These are phyloP conservation scores for Leptodactylus fallax DNA, from an alignment of 2,797 vertebrate genomes.

Conservation along the genomic window DNA sequence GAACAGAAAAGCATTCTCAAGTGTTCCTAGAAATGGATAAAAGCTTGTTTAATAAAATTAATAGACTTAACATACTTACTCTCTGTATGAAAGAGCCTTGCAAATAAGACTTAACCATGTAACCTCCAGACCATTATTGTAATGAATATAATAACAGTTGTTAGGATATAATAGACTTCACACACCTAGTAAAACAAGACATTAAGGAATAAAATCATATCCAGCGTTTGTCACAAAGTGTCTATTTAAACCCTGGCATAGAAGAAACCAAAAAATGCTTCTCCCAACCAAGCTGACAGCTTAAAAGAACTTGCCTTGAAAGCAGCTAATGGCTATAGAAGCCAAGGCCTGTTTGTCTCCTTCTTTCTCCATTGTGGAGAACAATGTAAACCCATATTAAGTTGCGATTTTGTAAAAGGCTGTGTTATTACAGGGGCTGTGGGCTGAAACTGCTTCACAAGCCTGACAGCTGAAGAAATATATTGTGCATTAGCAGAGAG, in stretches of 20 bases:
- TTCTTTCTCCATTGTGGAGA: constrained; percentile 61
- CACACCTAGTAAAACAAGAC: constrained; percentile 56
- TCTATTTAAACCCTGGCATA: constrained; percentile 32
- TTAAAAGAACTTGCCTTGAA: constrained; percentile 55
- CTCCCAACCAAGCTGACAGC: constrained; percentile 50
- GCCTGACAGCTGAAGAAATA: constrained; percentile 68
- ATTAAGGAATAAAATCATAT: constrained; percentile 53
- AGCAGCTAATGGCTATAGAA: constrained; percentile 45
- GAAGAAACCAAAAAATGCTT: constrained; percentile 43
- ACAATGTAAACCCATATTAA: constrained; percentile 66
- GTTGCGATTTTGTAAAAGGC: constrained; percentile 63
- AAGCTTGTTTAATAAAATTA: neutral
- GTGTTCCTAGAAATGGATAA: neutral
- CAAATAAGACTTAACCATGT: constrained; percentile 27
- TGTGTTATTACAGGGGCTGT: constrained; percentile 64
- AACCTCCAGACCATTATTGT: constrained; percentile 33
- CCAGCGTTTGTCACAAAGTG: constrained; percentile 49
- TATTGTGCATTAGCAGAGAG: constrained; percentile 62
- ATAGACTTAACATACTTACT: neutral
- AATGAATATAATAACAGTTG: constrained; percentile 54
- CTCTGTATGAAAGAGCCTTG: neutral
- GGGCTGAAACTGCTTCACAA: constrained; percentile 65
- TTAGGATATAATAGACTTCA: constrained; percentile 52
- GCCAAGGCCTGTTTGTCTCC: constrained; percentile 61
- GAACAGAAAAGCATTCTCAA: neutral